Evolutionary conservation across 2,888 invertebrate genomes (phyloP), one percentile per base, ranked within the genome.

Genomic region (Buathra laborator): DNA sequence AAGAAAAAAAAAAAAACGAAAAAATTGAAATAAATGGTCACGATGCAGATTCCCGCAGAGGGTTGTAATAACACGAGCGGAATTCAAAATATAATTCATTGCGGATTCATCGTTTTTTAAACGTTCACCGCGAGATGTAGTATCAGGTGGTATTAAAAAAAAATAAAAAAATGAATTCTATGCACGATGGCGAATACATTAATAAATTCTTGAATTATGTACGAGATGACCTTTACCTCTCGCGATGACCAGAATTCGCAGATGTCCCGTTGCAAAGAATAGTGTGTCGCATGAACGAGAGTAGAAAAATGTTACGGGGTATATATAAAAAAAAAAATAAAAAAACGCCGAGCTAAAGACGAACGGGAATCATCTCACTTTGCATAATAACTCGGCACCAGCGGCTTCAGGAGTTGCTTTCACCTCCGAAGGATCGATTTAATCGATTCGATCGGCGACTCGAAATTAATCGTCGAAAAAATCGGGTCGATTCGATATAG

Each of bases 361-460:
- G 16, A 46, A 48, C 71, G 32, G 56, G 24, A 66, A 56, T 71
- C 53, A 44, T 5, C 53, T 46, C 44, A 46, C 29, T 72, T 59
- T 59, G 77, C 71, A 77, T 72, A 77, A 71, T 59, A 29, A 10
- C 48, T 12, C n/a, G 3, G 32, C 9, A 64, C 5, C 53, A 16
- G 2, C 70, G 9, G 12, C 24, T 68, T 12, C 29, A 29, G 56
- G 43, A 32, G 56, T 56, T 56, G 76, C 76, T 77, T 84, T 83
- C 48, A 71, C 80, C 68, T 76, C 59, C 48, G 66, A 81, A 75
- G 48, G 37, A 71, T 72, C 71, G 48, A 74, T 68, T 72, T 66
- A 62, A 76, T 76, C 51, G 70, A 37, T 16, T 24, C 75, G 74
- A 76, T 81, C 59, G 67, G 51, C 48, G 32, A 43, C 14, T 19